Evolutionary conservation across 2,797 vertebrate species (phyloP).

Genomic region (Jordanella pulchra): DNA sequence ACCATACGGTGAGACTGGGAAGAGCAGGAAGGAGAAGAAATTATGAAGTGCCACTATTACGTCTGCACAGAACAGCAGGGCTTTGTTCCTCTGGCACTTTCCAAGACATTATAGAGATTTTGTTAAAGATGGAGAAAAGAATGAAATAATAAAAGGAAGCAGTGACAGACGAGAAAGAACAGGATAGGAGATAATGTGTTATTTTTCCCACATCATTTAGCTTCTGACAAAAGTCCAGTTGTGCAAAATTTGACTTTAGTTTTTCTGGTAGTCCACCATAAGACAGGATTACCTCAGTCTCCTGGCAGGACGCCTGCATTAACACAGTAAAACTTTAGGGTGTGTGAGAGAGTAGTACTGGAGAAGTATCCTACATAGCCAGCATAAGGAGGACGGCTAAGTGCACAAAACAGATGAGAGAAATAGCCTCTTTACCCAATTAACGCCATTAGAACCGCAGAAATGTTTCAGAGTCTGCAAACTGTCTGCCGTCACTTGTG

Average conservation of each 20-base stretch:
- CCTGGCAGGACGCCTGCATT: slow-evolving; percentile 55
- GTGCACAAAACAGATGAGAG: slow-evolving; percentile 32
- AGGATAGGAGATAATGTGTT: slow-evolving; percentile 56
- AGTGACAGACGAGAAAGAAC: slow-evolving; percentile 27
- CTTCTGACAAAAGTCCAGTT: slow-evolving; percentile 60
- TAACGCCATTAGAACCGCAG: neutral
- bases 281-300: slow-evolving; percentile 48
- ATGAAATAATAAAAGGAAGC: slow-evolving; percentile 33
- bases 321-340: slow-evolving; percentile 61
- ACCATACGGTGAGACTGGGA: slow-evolving; percentile 52
- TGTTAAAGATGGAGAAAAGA: slow-evolving; percentile 17
- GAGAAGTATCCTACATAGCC: slow-evolving; percentile 41
- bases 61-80: slow-evolving; percentile 57
- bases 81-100: slow-evolving; percentile 57
- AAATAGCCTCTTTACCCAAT: slow-evolving; percentile 7
- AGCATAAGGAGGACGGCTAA: slow-evolving; percentile 44
- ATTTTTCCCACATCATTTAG: slow-evolving; percentile 65
- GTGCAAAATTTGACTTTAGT: slow-evolving; percentile 56
- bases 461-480: neutral
- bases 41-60: slow-evolving; percentile 56
- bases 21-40: slow-evolving; percentile 63
- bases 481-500: neutral
- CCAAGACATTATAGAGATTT: slow-evolving; percentile 50
- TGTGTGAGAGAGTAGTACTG: slow-evolving; percentile 42
- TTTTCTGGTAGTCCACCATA: slow-evolving; percentile 67